Evolutionary conservation across 1,140 invertebrate genomes (phyloP).

Genomic region (Oryzaephilus surinamensis): DNA sequence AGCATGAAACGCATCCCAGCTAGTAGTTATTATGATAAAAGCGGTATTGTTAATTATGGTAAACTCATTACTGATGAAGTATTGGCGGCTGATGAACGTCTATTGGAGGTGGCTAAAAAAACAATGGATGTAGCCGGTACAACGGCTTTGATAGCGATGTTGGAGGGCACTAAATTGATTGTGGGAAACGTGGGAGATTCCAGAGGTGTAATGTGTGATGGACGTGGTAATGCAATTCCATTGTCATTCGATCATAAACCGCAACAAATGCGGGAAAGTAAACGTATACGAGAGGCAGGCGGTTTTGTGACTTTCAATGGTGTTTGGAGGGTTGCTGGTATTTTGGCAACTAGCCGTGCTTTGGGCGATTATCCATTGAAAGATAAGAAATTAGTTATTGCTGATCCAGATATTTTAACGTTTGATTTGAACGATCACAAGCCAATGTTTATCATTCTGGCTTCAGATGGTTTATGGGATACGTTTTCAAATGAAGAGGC

Average conservation of each 20-base stretch:
- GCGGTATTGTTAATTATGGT: constrained; percentile 64
- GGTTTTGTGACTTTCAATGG: constrained; percentile 91
- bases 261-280: constrained; percentile 75
- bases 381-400: constrained; percentile 85
- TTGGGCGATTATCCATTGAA: constrained; percentile 93
- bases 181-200: constrained; percentile 96
- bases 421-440: constrained; percentile 78
- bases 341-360: constrained; percentile 88
- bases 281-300: constrained; percentile 82
- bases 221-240: constrained; percentile 77
- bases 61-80: constrained; percentile 78
- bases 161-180: constrained; percentile 70
- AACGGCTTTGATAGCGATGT: constrained; percentile 79
- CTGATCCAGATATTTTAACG: constrained; percentile 90
- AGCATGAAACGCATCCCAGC: constrained; percentile 25
- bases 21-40: constrained; percentile 43
- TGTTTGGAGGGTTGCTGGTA: constrained; percentile 92
- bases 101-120: constrained; percentile 71
- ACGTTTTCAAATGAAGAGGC: constrained; percentile 91
- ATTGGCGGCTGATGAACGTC: constrained; percentile 62
- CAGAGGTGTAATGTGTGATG: constrained; percentile 87
- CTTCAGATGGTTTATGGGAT: constrained; percentile 94
- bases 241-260: constrained; percentile 95
- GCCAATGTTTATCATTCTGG: constrained; percentile 82
- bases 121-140: constrained; percentile 84